Conservation (phyloP, 2,113 vertebrate genomes). For the Sigmodon hispidus region DNA sequence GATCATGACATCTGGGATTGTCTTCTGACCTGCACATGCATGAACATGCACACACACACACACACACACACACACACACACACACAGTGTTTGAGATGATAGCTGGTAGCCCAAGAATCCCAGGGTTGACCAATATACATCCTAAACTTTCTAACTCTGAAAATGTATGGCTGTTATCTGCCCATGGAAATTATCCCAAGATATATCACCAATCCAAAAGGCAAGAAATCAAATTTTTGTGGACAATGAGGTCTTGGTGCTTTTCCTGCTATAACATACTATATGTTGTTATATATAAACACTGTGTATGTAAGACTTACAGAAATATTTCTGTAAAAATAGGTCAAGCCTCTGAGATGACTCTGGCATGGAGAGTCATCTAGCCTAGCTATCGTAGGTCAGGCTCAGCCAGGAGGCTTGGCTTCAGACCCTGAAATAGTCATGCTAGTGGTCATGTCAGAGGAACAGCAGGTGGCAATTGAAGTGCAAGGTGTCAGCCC, state of each 20-base stretch:
- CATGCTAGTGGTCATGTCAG: too few relatives aligned
- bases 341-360: background rate
- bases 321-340: background rate
- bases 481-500: too few relatives aligned
- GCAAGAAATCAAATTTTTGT: background rate
- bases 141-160: too few relatives aligned
- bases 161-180: too few relatives aligned
- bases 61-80: background rate
- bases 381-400: rapidly evolving
- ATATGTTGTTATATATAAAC: background rate
- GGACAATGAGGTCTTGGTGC: background rate
- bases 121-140: background rate
- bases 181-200: background rate
- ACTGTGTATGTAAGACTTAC: background rate
- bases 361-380: rapidly evolving
- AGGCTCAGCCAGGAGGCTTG: background rate
- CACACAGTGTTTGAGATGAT: background rate
- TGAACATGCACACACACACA: too few relatives aligned
- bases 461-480: too few relatives aligned
- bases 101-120: background rate
- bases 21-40: background rate
- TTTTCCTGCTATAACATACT: background rate
- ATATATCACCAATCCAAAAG: background rate
- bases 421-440: rapidly evolving
- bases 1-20: background rate